Evolutionary conservation across 1,140 invertebrate genomes (phyloP).

Genomic region (Sarcophaga peregrina): DNA sequence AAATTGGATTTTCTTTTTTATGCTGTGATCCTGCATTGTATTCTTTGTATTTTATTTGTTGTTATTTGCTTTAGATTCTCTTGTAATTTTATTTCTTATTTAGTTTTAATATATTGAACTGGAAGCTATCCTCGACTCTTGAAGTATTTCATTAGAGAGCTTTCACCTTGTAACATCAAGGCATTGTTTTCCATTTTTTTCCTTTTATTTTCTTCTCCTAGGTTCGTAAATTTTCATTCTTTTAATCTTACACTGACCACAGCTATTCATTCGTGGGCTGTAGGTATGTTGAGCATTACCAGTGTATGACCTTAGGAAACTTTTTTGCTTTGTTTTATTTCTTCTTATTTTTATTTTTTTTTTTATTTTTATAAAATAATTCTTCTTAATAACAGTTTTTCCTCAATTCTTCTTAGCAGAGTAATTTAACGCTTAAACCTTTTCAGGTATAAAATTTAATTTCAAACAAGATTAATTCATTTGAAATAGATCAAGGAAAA

Average conservation of each 20-base stretch:
- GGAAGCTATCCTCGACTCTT: neutral
- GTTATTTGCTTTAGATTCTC: neutral
- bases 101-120: slow-evolving; percentile 1
- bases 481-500: neutral
- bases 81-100: slow-evolving; percentile 16
- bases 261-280: neutral
- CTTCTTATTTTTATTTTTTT: neutral
- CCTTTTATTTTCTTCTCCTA: too few relatives aligned
- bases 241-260: neutral
- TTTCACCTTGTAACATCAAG: slow-evolving; percentile 3
- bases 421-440: neutral
- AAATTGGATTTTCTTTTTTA: slow-evolving; percentile 4
- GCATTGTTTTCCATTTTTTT: too few relatives aligned
- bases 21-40: too few relatives aligned
- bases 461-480: neutral
- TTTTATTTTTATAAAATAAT: neutral
- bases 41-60: too few relatives aligned
- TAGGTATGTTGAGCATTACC: too few relatives aligned
- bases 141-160: neutral
- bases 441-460: neutral
- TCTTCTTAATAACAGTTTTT: too few relatives aligned
- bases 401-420: neutral
- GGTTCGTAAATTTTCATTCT: too few relatives aligned
- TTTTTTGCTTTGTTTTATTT: neutral
- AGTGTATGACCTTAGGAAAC: neutral